These are phyloP conservation scores for Euzophera pinguis DNA, from an alignment of 2,888 invertebrate species.

Conservation along the genomic window DNA sequence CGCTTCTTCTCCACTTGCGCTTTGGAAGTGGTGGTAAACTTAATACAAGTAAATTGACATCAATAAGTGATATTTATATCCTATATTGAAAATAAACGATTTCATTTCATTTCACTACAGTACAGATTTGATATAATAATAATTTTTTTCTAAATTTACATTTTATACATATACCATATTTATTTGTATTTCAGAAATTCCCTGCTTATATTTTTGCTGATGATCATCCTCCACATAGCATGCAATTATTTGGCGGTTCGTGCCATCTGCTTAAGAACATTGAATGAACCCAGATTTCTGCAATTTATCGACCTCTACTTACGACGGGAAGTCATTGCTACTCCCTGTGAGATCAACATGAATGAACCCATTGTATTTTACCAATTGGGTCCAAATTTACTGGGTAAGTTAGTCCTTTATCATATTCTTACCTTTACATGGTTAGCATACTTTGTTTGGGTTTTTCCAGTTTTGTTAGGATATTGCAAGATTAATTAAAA, in stretches of 20 bases:
- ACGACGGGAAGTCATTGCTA: slow-evolving; percentile 77
- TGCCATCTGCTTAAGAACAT: slow-evolving; percentile 86
- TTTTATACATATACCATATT: too few species aligned
- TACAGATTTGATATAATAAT: too few species aligned
- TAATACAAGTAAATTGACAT: too few species aligned
- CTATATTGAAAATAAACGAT: too few species aligned
- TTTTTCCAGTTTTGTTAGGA: too few species aligned
- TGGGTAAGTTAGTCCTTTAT: slow-evolving; percentile 34
- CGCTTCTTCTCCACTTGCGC: too few species aligned
- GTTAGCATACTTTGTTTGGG: background rate
- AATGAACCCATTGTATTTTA: slow-evolving; percentile 79
- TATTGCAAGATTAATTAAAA: too few species aligned
- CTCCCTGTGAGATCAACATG: slow-evolving; percentile 84
- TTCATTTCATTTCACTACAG: too few species aligned
- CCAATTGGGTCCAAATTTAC: slow-evolving; percentile 39
- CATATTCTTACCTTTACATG: background rate
- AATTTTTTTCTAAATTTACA: too few species aligned
- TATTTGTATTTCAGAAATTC: slow-evolving; percentile 78
- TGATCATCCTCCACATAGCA: slow-evolving; percentile 89
- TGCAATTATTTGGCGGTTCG: slow-evolving; percentile 94
- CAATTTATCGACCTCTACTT: slow-evolving; percentile 85
- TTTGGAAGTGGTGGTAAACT: too few species aligned
- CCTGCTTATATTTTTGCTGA: slow-evolving; percentile 85
- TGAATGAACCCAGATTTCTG: slow-evolving; percentile 89
- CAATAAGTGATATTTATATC: too few species aligned